Evolutionary conservation across 2,113 vertebrate genomes (phyloP).

Genomic region (Charadrius vociferus): DNA sequence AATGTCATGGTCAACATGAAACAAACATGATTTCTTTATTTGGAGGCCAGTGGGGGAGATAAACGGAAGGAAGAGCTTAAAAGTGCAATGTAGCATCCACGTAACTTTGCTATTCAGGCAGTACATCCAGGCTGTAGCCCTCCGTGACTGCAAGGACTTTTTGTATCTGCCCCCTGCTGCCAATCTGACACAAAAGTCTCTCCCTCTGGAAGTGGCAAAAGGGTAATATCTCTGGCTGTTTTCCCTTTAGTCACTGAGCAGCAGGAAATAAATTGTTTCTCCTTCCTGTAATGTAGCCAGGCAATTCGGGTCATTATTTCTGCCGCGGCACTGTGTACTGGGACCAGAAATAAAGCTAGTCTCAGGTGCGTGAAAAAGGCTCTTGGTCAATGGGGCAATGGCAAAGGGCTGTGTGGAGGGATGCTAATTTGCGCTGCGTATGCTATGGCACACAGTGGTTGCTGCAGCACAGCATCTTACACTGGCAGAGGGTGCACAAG

Average conservation of each 20-base stretch:
- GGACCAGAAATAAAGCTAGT: neutral
- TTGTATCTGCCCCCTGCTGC: neutral
- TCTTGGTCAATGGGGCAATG: neutral
- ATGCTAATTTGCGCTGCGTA: neutral
- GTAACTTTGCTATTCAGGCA: neutral
- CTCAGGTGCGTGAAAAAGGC: neutral
- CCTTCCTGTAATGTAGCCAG: neutral
- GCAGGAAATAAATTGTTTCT: conserved; percentile 22
- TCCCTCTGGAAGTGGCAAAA: neutral
- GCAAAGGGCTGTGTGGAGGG: neutral
- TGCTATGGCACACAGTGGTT: neutral
- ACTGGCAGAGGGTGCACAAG: neutral
- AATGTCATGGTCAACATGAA: neutral
- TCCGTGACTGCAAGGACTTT: neutral
- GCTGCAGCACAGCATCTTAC: neutral
- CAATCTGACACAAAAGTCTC: neutral
- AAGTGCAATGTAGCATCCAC: neutral
- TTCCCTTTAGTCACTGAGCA: neutral
- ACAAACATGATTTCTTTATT: neutral
- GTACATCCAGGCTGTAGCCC: neutral
- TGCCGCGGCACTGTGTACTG: neutral
- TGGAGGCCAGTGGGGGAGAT: neutral
- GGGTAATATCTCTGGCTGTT: neutral
- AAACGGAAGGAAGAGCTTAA: neutral
- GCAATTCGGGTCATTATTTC: neutral